Evolutionary conservation across 1,140 invertebrate species (phyloP).

Genomic region (Drosophila malerkotliana): DNA sequence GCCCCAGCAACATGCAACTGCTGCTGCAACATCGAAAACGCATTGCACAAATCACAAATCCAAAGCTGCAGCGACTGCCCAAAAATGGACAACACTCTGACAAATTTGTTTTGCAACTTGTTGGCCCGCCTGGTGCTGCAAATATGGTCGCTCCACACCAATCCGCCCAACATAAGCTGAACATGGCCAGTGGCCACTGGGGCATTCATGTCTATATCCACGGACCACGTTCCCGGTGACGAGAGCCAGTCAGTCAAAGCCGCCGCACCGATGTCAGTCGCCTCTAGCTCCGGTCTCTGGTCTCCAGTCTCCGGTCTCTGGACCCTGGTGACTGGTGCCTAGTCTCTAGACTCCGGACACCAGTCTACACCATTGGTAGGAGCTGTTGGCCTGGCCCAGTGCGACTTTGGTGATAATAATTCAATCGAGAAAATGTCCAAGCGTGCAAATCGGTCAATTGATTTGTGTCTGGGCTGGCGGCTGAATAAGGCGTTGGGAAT

Average conservation of each 20-base stretch:
- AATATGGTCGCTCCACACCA: conserved; percentile 49
- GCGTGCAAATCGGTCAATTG: conserved; percentile 69
- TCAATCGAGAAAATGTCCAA: conserved; percentile 78
- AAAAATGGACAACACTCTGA: conserved; percentile 72
- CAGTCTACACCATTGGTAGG: neutral
- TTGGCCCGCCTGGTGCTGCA: conserved; percentile 49
- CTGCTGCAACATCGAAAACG: conserved; percentile 23
- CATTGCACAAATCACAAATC: conserved; percentile 62
- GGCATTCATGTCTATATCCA: conserved; percentile 64
- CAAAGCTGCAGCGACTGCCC: conserved; percentile 53
- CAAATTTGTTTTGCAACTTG: conserved; percentile 81
- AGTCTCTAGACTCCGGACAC: conserved; percentile 12
- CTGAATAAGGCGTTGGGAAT: conserved; percentile 75
- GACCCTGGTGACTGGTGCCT: conserved; percentile 14
- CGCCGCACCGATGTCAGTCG: conserved; percentile 34
- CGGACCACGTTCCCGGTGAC: conserved; percentile 23
- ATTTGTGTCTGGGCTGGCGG: conserved; percentile 62
- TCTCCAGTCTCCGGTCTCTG: conserved; percentile 13
- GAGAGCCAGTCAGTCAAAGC: conserved; percentile 20
- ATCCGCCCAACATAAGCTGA: conserved; percentile 29
- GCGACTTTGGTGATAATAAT: conserved; percentile 70
- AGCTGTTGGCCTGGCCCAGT: conserved; percentile 24
- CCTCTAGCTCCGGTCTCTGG: neutral
- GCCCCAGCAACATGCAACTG: conserved; percentile 10
- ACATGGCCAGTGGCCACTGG: conserved; percentile 65